A percentile compares a stretch with the other conserved stretches of the same genome.
These are phyloP conservation scores for Drosophila paramelanica DNA, from an alignment of 2,888 invertebrate species.

Conservation along the genomic window DNA sequence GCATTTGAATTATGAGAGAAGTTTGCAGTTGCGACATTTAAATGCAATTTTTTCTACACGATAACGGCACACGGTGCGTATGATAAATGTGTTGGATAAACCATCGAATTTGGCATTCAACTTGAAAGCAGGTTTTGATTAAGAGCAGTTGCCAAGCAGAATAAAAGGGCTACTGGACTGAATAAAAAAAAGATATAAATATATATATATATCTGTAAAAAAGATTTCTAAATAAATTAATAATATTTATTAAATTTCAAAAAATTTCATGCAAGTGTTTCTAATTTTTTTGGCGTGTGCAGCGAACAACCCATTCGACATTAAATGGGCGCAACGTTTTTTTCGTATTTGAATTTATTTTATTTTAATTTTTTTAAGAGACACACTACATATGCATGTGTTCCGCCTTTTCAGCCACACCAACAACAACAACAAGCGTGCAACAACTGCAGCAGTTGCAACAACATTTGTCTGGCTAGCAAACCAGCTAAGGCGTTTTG, in stretches of 20 bases:
- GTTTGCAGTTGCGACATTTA: constrained; percentile 56
- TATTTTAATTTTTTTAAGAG: constrained; percentile 29
- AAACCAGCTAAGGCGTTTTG: constrained; percentile 51
- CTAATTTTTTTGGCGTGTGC: constrained; percentile 17
- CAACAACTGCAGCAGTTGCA: constrained; percentile 30
- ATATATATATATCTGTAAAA: constrained; percentile 13
- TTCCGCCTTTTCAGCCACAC: constrained; percentile 61
- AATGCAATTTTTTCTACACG: constrained; percentile 42
- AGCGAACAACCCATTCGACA: constrained; percentile 23
- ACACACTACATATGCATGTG: constrained; percentile 29
- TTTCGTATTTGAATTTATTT: constrained; percentile 35
- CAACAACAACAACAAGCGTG: constrained; percentile 16
- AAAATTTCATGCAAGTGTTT: constrained; percentile 36
- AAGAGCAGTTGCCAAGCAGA: constrained; percentile 4
- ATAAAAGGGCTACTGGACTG: constrained; percentile 11
- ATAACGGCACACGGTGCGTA: constrained; percentile 60
- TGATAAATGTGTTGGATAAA: constrained; percentile 56
- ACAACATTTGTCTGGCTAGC: constrained; percentile 28
- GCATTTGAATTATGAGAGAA: constrained; percentile 62
- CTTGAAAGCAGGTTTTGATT: constrained; percentile 59
- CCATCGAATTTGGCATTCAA: constrained; percentile 59
- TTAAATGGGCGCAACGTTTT: constrained; percentile 36
- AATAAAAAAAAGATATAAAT: background rate
- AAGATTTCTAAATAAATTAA: constrained; percentile 1
- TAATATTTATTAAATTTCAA: constrained; percentile 15